phyloP scores from a whole-genome alignment of 2,888 invertebrate species.

The Apamea monoglypha region DNA sequence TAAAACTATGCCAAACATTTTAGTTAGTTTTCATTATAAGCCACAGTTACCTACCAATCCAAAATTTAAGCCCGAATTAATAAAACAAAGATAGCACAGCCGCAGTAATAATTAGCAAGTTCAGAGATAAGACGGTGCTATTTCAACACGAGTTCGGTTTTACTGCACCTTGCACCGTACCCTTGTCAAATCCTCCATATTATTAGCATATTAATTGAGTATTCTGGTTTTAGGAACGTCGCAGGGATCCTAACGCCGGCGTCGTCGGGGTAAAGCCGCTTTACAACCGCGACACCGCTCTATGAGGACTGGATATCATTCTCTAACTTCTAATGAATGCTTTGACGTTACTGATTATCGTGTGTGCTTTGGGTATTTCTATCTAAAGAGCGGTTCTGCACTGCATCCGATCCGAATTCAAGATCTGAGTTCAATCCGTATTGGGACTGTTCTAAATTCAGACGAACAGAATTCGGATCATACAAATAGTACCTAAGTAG shows the following conservation, averaged over 20 bases:
- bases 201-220: slow-evolving; percentile 90
- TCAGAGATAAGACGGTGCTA: slow-evolving; percentile 62
- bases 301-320: slow-evolving; percentile 56
- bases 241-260: slow-evolving; percentile 59
- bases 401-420: background rate
- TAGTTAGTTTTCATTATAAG: background rate
- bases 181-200: slow-evolving; percentile 79
- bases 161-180: slow-evolving; percentile 78
- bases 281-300: slow-evolving; percentile 70
- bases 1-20: background rate
- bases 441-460: background rate
- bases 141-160: slow-evolving; percentile 69
- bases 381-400: background rate
- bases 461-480: background rate
- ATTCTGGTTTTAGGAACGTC: slow-evolving; percentile 79
- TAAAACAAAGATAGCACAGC: slow-evolving; percentile 6
- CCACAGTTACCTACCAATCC: background rate
- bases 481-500: background rate
- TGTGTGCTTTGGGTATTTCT: slow-evolving; percentile 5
- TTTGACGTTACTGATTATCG: slow-evolving; percentile 43
- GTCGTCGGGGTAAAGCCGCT: slow-evolving; percentile 77
- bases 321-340: slow-evolving; percentile 56
- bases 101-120: slow-evolving; percentile 48
- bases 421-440: background rate
- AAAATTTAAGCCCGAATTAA: background rate